phyloP scores from a whole-genome alignment of 2,113 vertebrate species.

The Manacus vitellinus region DNA sequence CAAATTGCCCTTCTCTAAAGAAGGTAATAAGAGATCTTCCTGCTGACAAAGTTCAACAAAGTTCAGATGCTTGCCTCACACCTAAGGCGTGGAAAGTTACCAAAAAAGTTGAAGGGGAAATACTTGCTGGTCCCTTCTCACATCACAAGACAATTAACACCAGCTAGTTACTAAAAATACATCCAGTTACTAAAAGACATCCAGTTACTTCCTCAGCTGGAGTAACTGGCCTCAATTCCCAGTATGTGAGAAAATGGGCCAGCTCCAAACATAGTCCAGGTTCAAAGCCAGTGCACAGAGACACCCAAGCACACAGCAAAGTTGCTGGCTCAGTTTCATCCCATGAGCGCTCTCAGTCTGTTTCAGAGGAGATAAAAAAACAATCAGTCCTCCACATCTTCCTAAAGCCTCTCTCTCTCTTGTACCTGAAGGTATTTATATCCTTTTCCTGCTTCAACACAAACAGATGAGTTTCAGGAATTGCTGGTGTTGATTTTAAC shows the following conservation, averaged over 20 bases:
- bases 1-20: not conserved
- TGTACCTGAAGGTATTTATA: not conserved
- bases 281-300: not conserved
- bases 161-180: not conserved
- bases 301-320: not conserved
- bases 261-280: not conserved
- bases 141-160: not conserved
- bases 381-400: not conserved
- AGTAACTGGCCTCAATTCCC: not conserved
- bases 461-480: not conserved
- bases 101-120: not conserved
- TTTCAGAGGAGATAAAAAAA: not conserved
- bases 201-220: not conserved
- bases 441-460: not conserved
- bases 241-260: not conserved
- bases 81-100: not conserved
- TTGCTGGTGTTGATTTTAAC: not conserved
- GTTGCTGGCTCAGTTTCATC: not conserved
- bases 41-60: slow-evolving; percentile 18
- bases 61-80: slow-evolving; percentile 14
- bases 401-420: not conserved
- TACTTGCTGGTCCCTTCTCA: not conserved
- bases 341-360: not conserved
- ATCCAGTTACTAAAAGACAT: not conserved
- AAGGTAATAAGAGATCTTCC: not conserved